phyloP scores from a whole-genome alignment of 2,113 vertebrate species.

The Eleginops maclovinus region DNA sequence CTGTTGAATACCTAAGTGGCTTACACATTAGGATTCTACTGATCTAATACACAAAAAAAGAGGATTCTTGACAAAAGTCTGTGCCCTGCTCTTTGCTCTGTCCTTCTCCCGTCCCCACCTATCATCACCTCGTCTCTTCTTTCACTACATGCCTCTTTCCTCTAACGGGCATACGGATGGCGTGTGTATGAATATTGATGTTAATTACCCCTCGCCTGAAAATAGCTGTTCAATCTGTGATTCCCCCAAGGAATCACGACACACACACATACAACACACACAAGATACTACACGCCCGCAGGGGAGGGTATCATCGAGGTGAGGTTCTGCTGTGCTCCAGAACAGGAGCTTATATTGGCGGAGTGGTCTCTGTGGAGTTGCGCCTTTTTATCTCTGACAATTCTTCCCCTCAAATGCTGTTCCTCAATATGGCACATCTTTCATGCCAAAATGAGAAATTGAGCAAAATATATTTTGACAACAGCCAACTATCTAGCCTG shows the following conservation, averaged over 20 bases:
- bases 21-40: slow-evolving; percentile 39
- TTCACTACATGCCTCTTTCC: slow-evolving; percentile 20
- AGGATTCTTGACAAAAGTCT: slow-evolving; percentile 30
- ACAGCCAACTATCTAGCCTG: slow-evolving; percentile 37
- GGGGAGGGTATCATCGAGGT: slow-evolving; percentile 21
- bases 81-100: slow-evolving; percentile 11
- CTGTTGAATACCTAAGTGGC: slow-evolving; percentile 16
- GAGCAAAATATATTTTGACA: slow-evolving; percentile 43
- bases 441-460: slow-evolving; percentile 38
- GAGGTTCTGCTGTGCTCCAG: slow-evolving; percentile 45
- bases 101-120: slow-evolving; percentile 4
- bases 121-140: slow-evolving; percentile 30
- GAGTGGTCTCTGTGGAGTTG: slow-evolving; percentile 37
- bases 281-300: not conserved
- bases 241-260: slow-evolving; percentile 58
- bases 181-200: slow-evolving; percentile 77
- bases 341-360: slow-evolving; percentile 54
- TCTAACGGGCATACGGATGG: slow-evolving; percentile 32
- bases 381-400: slow-evolving; percentile 36
- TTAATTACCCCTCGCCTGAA: slow-evolving; percentile 70
- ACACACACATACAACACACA: slow-evolving; percentile 34
- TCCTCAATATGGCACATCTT: slow-evolving; percentile 27
- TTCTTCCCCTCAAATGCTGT: slow-evolving; percentile 34
- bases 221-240: slow-evolving; percentile 70
- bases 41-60: slow-evolving; percentile 59